Conservation (phyloP, 2,113 vertebrate species). For the Rhinichthys klamathensis region DNA sequence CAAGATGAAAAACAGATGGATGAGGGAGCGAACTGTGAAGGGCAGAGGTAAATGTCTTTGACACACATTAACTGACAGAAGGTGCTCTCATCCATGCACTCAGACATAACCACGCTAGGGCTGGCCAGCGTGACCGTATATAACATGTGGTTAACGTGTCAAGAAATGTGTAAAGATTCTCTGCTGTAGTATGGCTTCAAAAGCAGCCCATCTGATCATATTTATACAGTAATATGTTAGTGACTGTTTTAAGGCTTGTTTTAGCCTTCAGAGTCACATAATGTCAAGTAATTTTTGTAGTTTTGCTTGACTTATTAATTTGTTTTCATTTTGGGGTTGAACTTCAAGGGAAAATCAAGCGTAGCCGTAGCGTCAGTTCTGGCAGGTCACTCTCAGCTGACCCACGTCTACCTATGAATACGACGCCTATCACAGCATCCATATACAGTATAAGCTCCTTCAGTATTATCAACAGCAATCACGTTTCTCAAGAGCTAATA, state of each 20-base stretch:
- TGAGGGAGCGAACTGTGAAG: slow-evolving; percentile 69
- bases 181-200: background rate
- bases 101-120: background rate
- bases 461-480: too few species aligned
- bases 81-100: slow-evolving; percentile 47
- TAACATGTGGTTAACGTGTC: background rate
- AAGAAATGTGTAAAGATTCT: background rate
- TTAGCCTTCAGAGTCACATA: background rate
- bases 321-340: background rate
- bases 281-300: background rate
- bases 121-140: background rate
- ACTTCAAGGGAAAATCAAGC: background rate
- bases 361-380: too few species aligned
- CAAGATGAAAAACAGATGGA: slow-evolving; percentile 67
- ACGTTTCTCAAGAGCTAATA: too few species aligned
- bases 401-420: too few species aligned
- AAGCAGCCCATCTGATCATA: background rate
- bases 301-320: background rate
- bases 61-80: slow-evolving; percentile 61
- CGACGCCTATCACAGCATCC: too few species aligned
- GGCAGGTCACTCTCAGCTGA: too few species aligned
- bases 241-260: background rate
- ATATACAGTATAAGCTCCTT: too few species aligned
- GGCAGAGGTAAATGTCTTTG: slow-evolving; percentile 61
- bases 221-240: background rate